Evolutionary conservation across 2,888 invertebrate genomes (phyloP), one percentile per base, ranked within the genome.

Genomic region (Cephus nigrinus): DNA sequence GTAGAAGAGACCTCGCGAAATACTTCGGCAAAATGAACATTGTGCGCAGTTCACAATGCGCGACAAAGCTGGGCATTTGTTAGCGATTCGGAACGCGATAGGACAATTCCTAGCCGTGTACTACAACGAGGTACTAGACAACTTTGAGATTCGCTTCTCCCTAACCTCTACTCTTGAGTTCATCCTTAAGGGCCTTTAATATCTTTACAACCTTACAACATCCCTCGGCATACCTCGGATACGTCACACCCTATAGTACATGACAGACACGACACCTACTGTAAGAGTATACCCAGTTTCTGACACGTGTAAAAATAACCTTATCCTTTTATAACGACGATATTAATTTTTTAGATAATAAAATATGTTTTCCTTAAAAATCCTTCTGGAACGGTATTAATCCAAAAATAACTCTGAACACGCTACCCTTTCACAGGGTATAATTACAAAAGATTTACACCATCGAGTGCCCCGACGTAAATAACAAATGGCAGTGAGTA

Each of bases 51-150:
- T 68, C 68, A 81, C 81, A 78, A 80, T 81, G 77, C 74, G 78
- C 80, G 81, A 55, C 84, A 84, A 84, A 83, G 84, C 80, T 81
- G 82, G 80, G 83, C 84, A 85, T 85, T 86, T 85, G 85, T 83
- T 83, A 82, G 80, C 83, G 83, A 86, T 84, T 81, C 78, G 77
- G 79, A 76, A 76, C 76, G 33, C 77, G 85, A 84, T 85, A 86
- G 35, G 74, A 55, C 55, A 55, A 55, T 23, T 55, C 55, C 55
- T 55, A 55, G 55, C 23, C 23, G 55, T 55, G 55, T 55, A 55
- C 23, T 55, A 55, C 55, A 55, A 55, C 55, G 55, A 55, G 9
- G 55, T 55, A 55, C 55, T 55, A 55, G 23, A 55, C 23, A 55
- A 55, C 55, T 55, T 9, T 23, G 55, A 55, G 23, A 55, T 55